These are phyloP conservation scores for Malurus elegans DNA, from an alignment of 2,113 vertebrate species.

Conservation along the genomic window DNA sequence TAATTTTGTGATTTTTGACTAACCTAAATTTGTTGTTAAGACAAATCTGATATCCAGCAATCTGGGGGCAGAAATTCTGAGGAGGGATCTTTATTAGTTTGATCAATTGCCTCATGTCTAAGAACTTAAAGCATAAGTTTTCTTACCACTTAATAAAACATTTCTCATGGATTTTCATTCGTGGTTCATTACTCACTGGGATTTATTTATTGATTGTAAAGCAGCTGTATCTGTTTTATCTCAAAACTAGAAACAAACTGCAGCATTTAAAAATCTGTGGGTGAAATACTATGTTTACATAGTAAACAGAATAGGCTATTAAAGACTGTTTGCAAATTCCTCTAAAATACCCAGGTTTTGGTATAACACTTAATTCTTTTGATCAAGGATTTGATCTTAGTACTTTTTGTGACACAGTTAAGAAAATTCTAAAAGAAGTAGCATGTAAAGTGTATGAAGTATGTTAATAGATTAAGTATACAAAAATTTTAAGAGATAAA, in stretches of 20 bases:
- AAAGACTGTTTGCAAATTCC: neutral
- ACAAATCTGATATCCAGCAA: neutral
- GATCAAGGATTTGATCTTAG: neutral
- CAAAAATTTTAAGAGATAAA: neutral
- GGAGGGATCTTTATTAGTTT: neutral
- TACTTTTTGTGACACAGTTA: neutral
- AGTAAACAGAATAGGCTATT: neutral
- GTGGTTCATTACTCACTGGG: neutral
- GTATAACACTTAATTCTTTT: neutral
- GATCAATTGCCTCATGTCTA: neutral
- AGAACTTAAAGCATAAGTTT: neutral
- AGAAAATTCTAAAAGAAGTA: neutral
- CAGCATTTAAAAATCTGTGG: neutral
- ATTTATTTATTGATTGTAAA: neutral
- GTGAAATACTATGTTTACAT: neutral
- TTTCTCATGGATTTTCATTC: neutral
- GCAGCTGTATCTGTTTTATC: neutral
- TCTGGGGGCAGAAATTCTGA: neutral
- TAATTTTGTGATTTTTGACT: neutral
- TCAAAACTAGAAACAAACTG: neutral
- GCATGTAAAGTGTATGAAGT: neutral
- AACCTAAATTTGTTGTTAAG: neutral
- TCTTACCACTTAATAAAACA: neutral
- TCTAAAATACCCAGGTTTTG: neutral
- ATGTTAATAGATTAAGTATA: neutral